Evolutionary conservation across 2,888 invertebrate genomes (phyloP).

Genomic region (Caenorhabditis auriculariae): DNA sequence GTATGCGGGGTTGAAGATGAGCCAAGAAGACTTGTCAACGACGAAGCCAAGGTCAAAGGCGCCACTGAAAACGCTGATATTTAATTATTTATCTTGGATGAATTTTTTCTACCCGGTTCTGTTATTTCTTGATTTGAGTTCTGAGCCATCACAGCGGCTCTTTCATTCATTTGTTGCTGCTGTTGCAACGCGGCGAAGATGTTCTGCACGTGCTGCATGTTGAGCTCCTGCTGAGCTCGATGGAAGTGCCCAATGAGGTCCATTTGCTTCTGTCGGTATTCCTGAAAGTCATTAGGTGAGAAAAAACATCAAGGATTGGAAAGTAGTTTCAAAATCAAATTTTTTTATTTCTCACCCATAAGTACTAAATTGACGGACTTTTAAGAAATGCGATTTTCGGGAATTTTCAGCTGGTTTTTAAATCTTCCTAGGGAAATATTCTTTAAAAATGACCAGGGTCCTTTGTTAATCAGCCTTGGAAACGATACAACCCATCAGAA

Average conservation of each 20-base stretch:
- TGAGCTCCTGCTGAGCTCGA: slow-evolving; percentile 43
- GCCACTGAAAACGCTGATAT: slow-evolving; percentile 11
- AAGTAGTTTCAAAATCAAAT: slow-evolving; percentile 1
- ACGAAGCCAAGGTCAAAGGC: slow-evolving; percentile 25
- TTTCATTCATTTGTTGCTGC: slow-evolving; percentile 21
- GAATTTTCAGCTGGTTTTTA: too few relatives aligned
- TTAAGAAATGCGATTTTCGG: too few relatives aligned
- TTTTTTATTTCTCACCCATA: slow-evolving; percentile 5
- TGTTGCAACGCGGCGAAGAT: slow-evolving; percentile 28
- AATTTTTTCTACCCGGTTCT: too few relatives aligned
- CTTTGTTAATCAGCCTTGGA: too few relatives aligned
- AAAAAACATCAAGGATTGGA: slow-evolving; percentile 4
- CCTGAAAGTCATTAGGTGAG: slow-evolving; percentile 28
- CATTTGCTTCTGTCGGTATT: slow-evolving; percentile 52
- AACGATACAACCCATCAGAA: too few relatives aligned
- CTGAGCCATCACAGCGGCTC: not conserved
- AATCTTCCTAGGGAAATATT: too few relatives aligned
- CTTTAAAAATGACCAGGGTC: too few relatives aligned
- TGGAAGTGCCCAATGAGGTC: slow-evolving; percentile 50
- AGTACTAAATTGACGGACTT: too few relatives aligned
- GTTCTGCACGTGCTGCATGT: slow-evolving; percentile 42
- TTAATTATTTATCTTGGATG: not conserved
- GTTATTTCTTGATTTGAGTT: not conserved
- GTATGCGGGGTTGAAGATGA: slow-evolving; percentile 31
- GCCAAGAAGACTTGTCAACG: slow-evolving; percentile 30